A percentile compares a stretch with the other conserved stretches of the same genome.
phyloP scores from a whole-genome alignment of 2,113 vertebrate genomes.

The Etheostoma cragini region DNA sequence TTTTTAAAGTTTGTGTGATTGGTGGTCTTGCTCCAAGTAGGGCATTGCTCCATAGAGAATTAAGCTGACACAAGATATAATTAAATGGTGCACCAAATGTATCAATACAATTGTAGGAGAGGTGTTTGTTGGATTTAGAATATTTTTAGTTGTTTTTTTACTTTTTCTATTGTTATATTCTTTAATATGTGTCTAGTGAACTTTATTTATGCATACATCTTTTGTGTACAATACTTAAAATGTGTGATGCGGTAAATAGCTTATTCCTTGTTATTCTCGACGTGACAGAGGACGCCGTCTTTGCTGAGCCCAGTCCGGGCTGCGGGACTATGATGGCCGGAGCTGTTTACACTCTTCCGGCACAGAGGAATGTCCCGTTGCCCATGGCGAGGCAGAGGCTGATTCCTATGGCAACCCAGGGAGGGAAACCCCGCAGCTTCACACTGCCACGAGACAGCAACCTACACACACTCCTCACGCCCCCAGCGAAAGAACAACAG shows the following conservation, averaged over 20 bases:
- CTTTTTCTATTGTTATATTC: no score
- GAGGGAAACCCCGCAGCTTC: slow-evolving; percentile 95
- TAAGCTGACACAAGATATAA: neutral
- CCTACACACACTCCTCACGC: slow-evolving; percentile 91
- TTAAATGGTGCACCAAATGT: neutral
- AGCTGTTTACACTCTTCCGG: slow-evolving; percentile 94
- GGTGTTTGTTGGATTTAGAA: no score
- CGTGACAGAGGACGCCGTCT: slow-evolving; percentile 90
- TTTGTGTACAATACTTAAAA: neutral
- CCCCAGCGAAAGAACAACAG: slow-evolving; percentile 82
- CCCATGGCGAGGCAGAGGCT: slow-evolving; percentile 93
- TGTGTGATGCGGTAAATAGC: neutral
- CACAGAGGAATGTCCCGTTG: slow-evolving; percentile 92
- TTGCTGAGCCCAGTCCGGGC: slow-evolving; percentile 85
- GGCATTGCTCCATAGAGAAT: neutral
- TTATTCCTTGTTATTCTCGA: neutral
- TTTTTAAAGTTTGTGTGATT: neutral
- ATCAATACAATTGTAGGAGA: no score
- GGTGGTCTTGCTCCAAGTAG: neutral
- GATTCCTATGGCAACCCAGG: slow-evolving; percentile 87
- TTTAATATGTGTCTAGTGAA: no score
- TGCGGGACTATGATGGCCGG: slow-evolving; percentile 82
- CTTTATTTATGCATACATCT: no score
- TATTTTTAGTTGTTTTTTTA: no score
- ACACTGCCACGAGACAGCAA: slow-evolving; percentile 95